Conservation (phyloP, 2,888 invertebrate species). For the Zootermopsis nevadensis region DNA sequence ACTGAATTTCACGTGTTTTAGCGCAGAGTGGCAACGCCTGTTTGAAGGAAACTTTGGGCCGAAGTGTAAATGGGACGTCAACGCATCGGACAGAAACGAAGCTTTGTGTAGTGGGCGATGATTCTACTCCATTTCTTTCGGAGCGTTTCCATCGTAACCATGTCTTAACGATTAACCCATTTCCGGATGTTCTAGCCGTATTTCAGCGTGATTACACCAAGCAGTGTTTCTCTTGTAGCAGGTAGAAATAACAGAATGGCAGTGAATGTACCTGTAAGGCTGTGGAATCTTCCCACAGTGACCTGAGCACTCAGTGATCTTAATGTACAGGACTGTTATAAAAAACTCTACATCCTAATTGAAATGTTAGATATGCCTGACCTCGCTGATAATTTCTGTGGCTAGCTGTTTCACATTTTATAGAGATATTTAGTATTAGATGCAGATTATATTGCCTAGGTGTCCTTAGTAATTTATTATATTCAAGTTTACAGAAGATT, state of each 20-base stretch:
- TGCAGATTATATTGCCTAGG: too few relatives aligned
- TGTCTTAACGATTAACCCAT: not conserved
- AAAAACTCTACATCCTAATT: not conserved
- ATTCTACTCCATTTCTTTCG: not conserved
- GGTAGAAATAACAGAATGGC: not conserved
- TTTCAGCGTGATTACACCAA: slow-evolving; percentile 14
- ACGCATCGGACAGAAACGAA: not conserved
- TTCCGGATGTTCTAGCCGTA: not conserved
- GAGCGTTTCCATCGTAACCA: not conserved
- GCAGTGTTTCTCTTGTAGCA: not conserved
- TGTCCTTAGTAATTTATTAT: too few relatives aligned
- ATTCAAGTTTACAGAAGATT: too few relatives aligned
- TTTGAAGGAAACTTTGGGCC: not conserved
- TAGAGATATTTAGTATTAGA: too few relatives aligned
- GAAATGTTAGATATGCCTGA: not conserved
- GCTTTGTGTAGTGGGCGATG: not conserved
- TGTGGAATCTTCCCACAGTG: not conserved
- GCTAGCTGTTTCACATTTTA: too few relatives aligned
- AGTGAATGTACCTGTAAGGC: not conserved
- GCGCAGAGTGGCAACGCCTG: not conserved
- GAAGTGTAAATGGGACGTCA: not conserved
- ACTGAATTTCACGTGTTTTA: not conserved
- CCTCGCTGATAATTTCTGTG: too few relatives aligned
- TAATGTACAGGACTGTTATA: not conserved
- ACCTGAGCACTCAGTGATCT: not conserved